These are phyloP conservation scores for Chelidonichthys spinosus DNA, from an alignment of 2,797 vertebrate species.

Conservation along the genomic window DNA sequence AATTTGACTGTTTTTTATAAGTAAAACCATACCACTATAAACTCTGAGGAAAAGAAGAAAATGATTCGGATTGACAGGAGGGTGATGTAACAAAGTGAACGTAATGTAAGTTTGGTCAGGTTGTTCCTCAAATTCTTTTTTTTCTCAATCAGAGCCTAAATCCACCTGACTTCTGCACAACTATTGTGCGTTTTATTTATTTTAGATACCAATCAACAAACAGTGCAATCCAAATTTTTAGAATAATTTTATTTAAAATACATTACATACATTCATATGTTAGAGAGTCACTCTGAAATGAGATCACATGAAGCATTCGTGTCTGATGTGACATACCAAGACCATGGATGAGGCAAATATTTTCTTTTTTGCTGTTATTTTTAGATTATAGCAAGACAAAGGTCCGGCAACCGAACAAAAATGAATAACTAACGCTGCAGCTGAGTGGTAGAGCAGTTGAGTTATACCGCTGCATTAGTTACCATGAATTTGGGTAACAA, in stretches of 20 bases:
- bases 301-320: neutral
- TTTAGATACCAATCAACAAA: neutral
- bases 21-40: too few relatives aligned
- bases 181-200: too few relatives aligned
- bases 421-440: neutral
- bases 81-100: neutral
- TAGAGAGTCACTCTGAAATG: neutral
- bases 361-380: neutral
- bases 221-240: neutral
- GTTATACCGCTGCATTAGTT: neutral
- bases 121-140: neutral
- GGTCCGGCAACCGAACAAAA: rapidly evolving
- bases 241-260: too few relatives aligned
- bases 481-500: neutral
- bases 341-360: neutral
- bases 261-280: too few relatives aligned
- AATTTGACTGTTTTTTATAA: too few relatives aligned
- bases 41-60: neutral
- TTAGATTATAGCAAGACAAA: neutral
- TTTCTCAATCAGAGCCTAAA: neutral
- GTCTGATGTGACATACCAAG: conserved; percentile 5
- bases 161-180: neutral
- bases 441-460: neutral
- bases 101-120: neutral
- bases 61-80: neutral